Evolutionary conservation across 1,140 invertebrate genomes (phyloP), one percentile per base, ranked within the genome.

Genomic region (Drosophila albomicans): DNA sequence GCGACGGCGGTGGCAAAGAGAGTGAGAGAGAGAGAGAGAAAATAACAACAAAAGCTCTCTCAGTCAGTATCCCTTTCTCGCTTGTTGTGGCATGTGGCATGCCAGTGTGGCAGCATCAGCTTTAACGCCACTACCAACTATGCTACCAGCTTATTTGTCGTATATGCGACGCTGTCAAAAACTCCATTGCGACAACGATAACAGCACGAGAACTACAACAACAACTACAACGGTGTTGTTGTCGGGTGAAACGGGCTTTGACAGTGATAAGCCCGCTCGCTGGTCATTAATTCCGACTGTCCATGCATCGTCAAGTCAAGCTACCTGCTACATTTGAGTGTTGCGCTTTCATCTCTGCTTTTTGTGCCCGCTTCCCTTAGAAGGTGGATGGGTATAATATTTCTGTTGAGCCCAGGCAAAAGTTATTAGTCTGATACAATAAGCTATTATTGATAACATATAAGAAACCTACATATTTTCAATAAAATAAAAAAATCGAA

Each of bases 201-300:
- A 38, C 64, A 32, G 5, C 15, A 45, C 38, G 16, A 32, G 11
- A 48, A 35, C 28, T 16, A 20, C 64, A 28, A 41, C 54, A 25
- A 11, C 15, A 15, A 15, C 15, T 15, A 15, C 38, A 51, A n/a
- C 25, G 3, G 25, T 38, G 35, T 38, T 38, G 10, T 56, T 64
- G 61, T 56, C 32, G 28, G n/a, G 8, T 61, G 41, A 46, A 43
- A 43, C 45, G 41, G 45, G 58, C 62, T 72, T 72, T 72, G 64
- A 56, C 69, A 78, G 78, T 77, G 82, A 79, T 87, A 87, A 87
- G 82, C 82, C 72, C 61, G 41, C 15, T 58, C 46, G 54, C 61
- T 59, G 51, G 49, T 56, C 69, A 66, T 72, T 76, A 72, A 76
- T 76, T 38, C 74, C 54, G 8, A 32, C 72, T 57, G 58, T 63